A percentile compares a stretch with the other conserved stretches of the same genome.
phyloP scores from a whole-genome alignment of 1,140 invertebrate genomes.

The Hylaeus anthracinus region DNA sequence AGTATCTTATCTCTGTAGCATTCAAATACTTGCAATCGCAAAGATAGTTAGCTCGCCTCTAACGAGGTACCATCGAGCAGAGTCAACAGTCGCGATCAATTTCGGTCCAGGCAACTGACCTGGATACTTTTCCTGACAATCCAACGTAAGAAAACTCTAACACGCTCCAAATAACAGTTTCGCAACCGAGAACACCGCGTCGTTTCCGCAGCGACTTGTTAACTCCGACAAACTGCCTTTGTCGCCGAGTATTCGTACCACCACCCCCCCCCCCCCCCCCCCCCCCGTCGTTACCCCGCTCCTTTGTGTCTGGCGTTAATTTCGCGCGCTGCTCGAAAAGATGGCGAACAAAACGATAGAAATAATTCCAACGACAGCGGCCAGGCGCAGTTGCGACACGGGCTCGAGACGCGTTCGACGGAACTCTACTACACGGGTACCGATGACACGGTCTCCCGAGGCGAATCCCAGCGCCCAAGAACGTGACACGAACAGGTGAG shows the following conservation, averaged over 20 bases:
- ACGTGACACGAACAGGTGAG: conserved; percentile 64
- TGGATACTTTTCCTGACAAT: not conserved
- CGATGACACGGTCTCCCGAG: conserved; percentile 18
- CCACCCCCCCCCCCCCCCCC: not conserved
- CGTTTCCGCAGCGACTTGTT: not conserved
- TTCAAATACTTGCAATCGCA: no score
- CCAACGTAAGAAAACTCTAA: not conserved
- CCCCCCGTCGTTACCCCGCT: no score
- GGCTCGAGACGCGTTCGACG: conserved; percentile 20
- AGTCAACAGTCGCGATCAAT: no score
- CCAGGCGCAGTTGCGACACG: conserved; percentile 8
- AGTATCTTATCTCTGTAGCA: no score
- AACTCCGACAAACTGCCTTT: not conserved
- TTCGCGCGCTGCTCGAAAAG: conserved; percentile 27
- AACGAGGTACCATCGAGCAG: no score
- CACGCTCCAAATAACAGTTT: not conserved
- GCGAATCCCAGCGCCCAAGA: conserved; percentile 38
- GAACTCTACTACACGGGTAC: conserved; percentile 34
- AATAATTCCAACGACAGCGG: conserved; percentile 16
- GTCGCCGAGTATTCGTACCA: not conserved
- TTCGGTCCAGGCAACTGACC: no score
- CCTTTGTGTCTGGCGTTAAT: conserved; percentile 23
- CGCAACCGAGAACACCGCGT: not conserved
- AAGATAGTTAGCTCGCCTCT: no score
- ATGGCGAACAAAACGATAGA: not conserved